Evolutionary conservation across 2,113 vertebrate species (phyloP).

Genomic region (Mesocricetus auratus): DNA sequence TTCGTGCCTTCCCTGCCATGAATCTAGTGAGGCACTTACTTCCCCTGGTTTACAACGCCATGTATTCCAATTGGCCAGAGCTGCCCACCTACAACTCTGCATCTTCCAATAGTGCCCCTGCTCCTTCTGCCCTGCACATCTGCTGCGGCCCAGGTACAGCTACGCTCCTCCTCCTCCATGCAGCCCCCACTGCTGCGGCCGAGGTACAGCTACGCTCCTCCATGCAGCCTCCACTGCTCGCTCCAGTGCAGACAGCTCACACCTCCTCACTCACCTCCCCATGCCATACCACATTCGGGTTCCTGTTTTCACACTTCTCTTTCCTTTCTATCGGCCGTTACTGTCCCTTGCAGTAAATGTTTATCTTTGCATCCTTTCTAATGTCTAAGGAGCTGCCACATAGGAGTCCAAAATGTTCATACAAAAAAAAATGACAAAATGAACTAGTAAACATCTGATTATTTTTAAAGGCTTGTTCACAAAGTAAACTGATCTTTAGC

Average conservation of each 20-base stretch:
- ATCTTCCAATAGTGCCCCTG: neutral
- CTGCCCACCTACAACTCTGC: neutral
- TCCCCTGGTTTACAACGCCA: neutral
- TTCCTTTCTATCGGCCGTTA: neutral
- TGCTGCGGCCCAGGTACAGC: neutral
- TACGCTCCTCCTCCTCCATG: too few relatives aligned
- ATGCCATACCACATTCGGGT: neutral
- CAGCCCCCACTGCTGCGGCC: accelerated
- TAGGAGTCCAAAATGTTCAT: conserved; percentile 45
- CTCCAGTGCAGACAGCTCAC: accelerated
- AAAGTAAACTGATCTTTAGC: conserved; percentile 19
- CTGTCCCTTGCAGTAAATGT: neutral
- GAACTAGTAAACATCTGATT: conserved; percentile 5
- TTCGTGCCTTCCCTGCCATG: neutral
- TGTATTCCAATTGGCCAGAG: neutral
- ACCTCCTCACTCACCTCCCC: neutral
- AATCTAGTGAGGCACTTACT: neutral
- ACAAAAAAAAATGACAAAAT: conserved; percentile 42
- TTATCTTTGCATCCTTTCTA: neutral
- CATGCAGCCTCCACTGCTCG: accelerated
- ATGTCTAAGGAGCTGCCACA: neutral
- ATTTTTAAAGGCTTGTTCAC: conserved; percentile 40
- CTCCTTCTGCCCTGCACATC: neutral
- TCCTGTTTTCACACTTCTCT: neutral
- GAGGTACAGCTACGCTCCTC: too few relatives aligned